These are phyloP conservation scores for Noctuana brunneofusca DNA, from an alignment of 2,888 invertebrate genomes.

Conservation along the genomic window DNA sequence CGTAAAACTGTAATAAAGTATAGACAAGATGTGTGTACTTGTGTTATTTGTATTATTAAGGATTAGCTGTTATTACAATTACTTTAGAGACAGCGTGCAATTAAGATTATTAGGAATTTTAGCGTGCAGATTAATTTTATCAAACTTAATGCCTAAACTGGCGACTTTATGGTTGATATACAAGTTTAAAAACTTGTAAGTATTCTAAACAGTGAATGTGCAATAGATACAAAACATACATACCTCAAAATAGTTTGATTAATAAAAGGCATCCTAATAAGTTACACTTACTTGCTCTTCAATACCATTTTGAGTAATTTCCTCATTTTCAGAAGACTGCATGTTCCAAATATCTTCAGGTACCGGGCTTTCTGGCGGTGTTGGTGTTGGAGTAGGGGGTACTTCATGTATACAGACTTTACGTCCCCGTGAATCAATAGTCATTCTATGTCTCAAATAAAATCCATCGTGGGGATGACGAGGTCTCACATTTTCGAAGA, in stretches of 20 bases:
- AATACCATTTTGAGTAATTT: constrained; percentile 44
- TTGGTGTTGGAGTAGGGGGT: constrained; percentile 59
- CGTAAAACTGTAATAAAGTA: constrained; percentile 4
- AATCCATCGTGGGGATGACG: constrained; percentile 78
- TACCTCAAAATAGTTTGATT: constrained; percentile 18
- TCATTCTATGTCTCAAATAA: constrained; percentile 70
- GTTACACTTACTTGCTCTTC: constrained; percentile 65
- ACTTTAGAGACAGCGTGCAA: constrained; percentile 45
- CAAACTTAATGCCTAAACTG: constrained; percentile 12
- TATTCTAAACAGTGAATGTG: constrained; percentile 22
- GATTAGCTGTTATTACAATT: constrained; percentile 27
- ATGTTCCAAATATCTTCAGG: constrained; percentile 46
- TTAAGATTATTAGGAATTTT: constrained; percentile 33
- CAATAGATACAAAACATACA: constrained; percentile 40
- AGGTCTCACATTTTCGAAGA: constrained; percentile 62
- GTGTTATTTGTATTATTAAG: constrained; percentile 24
- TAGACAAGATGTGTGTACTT: neutral
- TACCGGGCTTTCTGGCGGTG: constrained; percentile 55
- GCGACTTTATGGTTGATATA: neutral
- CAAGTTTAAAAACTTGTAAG: neutral
- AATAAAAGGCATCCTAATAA: constrained; percentile 23
- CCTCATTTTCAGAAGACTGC: constrained; percentile 38
- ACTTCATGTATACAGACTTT: constrained; percentile 75
- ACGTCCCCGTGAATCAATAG: constrained; percentile 66
- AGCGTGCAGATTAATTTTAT: constrained; percentile 51